These are phyloP conservation scores for Smittia aterrima DNA, from an alignment of 2,888 invertebrate species.

Conservation along the genomic window DNA sequence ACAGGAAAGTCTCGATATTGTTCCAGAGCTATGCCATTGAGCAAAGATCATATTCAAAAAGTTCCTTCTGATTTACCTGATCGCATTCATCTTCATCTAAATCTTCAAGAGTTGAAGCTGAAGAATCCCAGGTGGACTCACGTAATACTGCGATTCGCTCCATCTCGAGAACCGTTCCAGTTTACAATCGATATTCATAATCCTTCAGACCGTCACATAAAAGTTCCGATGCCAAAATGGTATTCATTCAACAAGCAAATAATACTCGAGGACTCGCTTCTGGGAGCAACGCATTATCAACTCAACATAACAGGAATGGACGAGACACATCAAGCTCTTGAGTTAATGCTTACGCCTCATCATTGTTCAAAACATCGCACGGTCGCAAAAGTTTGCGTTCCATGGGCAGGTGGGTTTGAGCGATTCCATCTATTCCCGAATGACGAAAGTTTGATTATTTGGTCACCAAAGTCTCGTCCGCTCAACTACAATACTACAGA, in stretches of 20 bases:
- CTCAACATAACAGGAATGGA: constrained; percentile 60
- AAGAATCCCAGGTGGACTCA: constrained; percentile 64
- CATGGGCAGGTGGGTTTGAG: constrained; percentile 66
- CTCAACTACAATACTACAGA: constrained; percentile 51
- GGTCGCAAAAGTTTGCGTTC: constrained; percentile 61
- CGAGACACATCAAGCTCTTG: constrained; percentile 61
- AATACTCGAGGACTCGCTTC: constrained; percentile 58
- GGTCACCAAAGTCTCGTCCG: constrained; percentile 59
- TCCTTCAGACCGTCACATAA: constrained; percentile 53
- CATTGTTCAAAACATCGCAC: constrained; percentile 59
- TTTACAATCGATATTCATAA: constrained; percentile 66
- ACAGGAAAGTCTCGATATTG: constrained; percentile 61
- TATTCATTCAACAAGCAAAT: constrained; percentile 51
- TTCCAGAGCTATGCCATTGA: neutral
- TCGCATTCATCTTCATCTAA: constrained; percentile 58
- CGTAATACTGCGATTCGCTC: constrained; percentile 65
- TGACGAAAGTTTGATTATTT: constrained; percentile 60
- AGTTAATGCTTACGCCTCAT: constrained; percentile 60
- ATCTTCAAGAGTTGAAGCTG: constrained; percentile 62
- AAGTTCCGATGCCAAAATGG: constrained; percentile 51
- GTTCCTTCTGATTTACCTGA: constrained; percentile 55
- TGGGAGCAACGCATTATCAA: constrained; percentile 61
- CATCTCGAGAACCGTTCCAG: constrained; percentile 60
- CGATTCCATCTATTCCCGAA: constrained; percentile 62
- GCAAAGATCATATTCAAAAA: constrained; percentile 57